Percentiles rank a stretch among this genome's conserved stretches.
These are phyloP conservation scores for Nyctibius grandis DNA, from an alignment of 2,797 vertebrate species.

Conservation along the genomic window DNA sequence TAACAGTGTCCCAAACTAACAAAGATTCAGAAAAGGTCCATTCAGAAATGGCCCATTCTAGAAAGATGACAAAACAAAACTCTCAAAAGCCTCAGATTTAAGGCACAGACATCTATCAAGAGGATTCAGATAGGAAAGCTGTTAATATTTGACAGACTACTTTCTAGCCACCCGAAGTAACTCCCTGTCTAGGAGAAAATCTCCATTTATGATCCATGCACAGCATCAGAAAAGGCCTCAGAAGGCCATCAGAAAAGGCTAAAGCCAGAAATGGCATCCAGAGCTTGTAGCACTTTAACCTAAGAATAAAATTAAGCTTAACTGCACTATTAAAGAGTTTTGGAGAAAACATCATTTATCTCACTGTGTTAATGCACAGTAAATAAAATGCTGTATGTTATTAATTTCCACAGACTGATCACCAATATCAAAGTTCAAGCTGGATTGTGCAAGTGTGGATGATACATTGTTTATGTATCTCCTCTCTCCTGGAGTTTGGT, in stretches of 20 bases:
- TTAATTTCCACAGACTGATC: not conserved
- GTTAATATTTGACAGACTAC: not conserved
- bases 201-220: not conserved
- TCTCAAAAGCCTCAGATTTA: not conserved
- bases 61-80: not conserved
- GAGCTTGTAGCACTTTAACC: not conserved
- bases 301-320: not conserved
- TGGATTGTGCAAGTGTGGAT: not conserved
- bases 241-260: not conserved
- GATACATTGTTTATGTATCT: not conserved
- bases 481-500: not conserved
- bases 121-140: not conserved
- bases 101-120: not conserved
- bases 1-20: not conserved
- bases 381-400: not conserved
- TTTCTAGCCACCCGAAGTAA: not conserved
- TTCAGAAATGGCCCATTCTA: too few relatives aligned
- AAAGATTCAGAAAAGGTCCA: not conserved
- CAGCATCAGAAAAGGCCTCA: not conserved
- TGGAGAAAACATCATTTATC: not conserved
- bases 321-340: not conserved
- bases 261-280: not conserved
- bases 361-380: not conserved
- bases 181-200: not conserved
- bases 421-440: not conserved